Conservation (phyloP, 2,113 vertebrate genomes). For the Rhinogobius similis region DNA sequence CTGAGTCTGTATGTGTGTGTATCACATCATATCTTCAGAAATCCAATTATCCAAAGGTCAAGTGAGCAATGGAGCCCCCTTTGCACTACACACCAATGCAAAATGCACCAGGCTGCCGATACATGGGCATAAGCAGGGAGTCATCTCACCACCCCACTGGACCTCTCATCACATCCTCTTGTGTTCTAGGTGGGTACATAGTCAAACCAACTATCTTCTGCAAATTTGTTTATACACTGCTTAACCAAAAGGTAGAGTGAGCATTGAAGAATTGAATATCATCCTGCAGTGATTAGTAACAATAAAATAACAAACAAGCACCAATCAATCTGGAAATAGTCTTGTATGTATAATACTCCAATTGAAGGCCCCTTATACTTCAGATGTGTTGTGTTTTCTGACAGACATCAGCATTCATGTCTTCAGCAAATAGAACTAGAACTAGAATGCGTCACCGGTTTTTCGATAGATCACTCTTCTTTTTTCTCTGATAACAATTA, state of each 20-base stretch:
- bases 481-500: neutral
- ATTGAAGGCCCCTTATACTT: neutral
- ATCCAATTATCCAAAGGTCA: conserved; percentile 79
- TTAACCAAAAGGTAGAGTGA: neutral
- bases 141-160: conserved; percentile 49
- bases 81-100: conserved; percentile 60
- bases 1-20: conserved; percentile 32
- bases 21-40: conserved; percentile 74
- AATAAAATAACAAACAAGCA: neutral
- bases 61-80: conserved; percentile 63
- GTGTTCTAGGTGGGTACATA: conserved; percentile 13
- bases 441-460: neutral
- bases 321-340: neutral
- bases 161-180: conserved; percentile 30
- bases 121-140: conserved; percentile 47
- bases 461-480: neutral
- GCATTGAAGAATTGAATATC: neutral
- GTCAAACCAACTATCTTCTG: conserved; percentile 10
- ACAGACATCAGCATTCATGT: neutral
- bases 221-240: conserved; percentile 13
- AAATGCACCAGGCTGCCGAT: conserved; percentile 64
- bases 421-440: neutral
- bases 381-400: neutral
- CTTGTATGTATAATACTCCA: neutral
- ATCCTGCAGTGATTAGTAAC: neutral